phyloP scores from a whole-genome alignment of 1,140 invertebrate genomes.

The Mizuhopecten yessoensis region DNA sequence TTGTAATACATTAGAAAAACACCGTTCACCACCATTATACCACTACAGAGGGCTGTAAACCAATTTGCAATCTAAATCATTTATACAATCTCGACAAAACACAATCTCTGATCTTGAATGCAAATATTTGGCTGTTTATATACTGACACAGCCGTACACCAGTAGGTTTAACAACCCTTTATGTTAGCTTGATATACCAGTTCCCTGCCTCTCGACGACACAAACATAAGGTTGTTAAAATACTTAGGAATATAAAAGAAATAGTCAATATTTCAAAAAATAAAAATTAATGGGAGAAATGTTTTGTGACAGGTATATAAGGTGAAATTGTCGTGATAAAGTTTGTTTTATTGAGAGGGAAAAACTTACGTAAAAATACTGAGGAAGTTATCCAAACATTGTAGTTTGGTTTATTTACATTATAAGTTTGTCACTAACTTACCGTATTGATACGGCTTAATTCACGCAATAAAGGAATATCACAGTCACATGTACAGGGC shows the following conservation, averaged over 20 bases:
- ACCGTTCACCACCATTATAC: not conserved
- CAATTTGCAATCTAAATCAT: constrained; percentile 21
- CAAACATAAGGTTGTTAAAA: not conserved
- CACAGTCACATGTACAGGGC: not conserved
- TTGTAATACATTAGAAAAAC: not conserved
- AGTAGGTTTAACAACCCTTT: too few relatives aligned
- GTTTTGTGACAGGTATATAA: not conserved
- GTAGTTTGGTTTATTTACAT: not conserved
- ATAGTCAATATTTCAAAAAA: not conserved
- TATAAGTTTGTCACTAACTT: not conserved
- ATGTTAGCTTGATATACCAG: not conserved
- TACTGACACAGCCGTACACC: not conserved
- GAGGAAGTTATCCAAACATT: not conserved
- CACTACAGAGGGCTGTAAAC: not conserved
- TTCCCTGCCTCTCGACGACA: not conserved
- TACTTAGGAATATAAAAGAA: not conserved
- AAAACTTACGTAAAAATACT: too few relatives aligned
- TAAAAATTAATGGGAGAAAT: not conserved
- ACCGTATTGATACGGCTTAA: not conserved
- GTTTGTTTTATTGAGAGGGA: not conserved
- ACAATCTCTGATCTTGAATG: not conserved
- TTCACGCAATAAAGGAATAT: not conserved
- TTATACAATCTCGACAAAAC: not conserved
- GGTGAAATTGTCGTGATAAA: too few relatives aligned
- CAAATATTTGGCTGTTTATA: not conserved